Percentiles rank a stretch among this genome's conserved stretches.
Conservation (phyloP, 2,888 invertebrate species). For the Lacanobia oleracea region DNA sequence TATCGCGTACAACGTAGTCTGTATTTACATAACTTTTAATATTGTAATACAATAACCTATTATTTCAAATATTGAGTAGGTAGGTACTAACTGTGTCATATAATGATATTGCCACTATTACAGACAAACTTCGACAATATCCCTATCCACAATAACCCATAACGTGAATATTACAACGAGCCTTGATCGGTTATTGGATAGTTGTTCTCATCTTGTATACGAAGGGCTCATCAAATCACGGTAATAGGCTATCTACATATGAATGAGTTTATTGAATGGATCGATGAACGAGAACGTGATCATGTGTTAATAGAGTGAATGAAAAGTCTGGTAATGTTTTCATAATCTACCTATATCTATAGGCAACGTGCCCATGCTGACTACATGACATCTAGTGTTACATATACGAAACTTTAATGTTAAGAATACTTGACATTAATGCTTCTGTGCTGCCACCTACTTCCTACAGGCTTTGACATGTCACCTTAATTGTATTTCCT, state of each 20-base stretch:
- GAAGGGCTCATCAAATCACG: conserved; percentile 41
- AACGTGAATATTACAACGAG: conserved; percentile 14
- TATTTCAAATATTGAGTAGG: too few species aligned
- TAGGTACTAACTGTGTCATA: neutral
- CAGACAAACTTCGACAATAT: neutral
- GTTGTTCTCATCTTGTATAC: conserved; percentile 24
- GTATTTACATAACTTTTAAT: too few species aligned
- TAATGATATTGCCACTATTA: neutral
- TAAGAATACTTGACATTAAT: too few species aligned
- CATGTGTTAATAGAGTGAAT: too few species aligned
- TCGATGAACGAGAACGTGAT: conserved; percentile 1
- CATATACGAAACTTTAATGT: too few species aligned
- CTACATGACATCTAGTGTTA: too few species aligned
- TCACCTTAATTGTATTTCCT: too few species aligned
- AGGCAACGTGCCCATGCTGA: too few species aligned
- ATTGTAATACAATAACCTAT: too few species aligned
- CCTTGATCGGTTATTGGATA: conserved; percentile 30
- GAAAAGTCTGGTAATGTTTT: neutral
- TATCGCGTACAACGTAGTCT: too few species aligned
- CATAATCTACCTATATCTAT: neutral
- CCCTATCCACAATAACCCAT: conserved; percentile 12
- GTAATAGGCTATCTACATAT: conserved; percentile 24
- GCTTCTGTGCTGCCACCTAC: too few species aligned
- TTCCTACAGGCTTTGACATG: too few species aligned
- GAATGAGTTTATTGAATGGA: conserved; percentile 17